Percentiles rank a stretch among this genome's conserved stretches.
phyloP scores from a whole-genome alignment of 2,888 invertebrate genomes.

The Eristalis intricaria region DNA sequence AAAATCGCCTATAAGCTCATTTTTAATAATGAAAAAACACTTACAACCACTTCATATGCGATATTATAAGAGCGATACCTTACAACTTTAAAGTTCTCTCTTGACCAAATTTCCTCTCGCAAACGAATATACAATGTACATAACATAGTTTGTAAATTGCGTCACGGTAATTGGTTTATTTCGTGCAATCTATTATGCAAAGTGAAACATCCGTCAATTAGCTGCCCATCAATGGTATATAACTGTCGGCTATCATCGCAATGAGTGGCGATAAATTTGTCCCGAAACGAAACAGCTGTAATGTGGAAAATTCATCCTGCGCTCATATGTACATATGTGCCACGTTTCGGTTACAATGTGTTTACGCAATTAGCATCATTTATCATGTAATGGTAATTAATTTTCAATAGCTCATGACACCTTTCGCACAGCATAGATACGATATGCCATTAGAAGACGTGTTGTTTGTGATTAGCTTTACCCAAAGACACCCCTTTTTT shows the following conservation, averaged over 20 bases:
- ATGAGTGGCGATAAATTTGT: constrained; percentile 48
- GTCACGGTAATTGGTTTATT: constrained; percentile 65
- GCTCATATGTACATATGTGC: constrained; percentile 15
- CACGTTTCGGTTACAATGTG: constrained; percentile 33
- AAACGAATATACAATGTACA: not conserved
- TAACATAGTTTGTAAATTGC: constrained; percentile 40
- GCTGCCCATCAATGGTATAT: constrained; percentile 63
- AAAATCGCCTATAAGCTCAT: too few species aligned
- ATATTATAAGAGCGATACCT: too few species aligned
- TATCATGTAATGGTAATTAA: constrained; percentile 61
- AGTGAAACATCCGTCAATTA: constrained; percentile 69
- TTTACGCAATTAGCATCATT: constrained; percentile 60
- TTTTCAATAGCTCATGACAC: constrained; percentile 61
- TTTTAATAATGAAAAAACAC: too few species aligned
- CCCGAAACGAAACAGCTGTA: constrained; percentile 44
- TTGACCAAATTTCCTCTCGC: not conserved
- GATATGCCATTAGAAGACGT: constrained; percentile 36
- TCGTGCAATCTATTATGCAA: constrained; percentile 67
- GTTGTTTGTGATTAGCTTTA: not conserved
- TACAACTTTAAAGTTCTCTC: not conserved
- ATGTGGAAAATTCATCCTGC: constrained; percentile 45
- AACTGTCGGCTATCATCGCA: constrained; percentile 55
- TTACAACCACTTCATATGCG: too few species aligned
- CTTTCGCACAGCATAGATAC: constrained; percentile 34
- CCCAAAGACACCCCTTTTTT: not conserved